Evolutionary conservation across 2,888 invertebrate genomes (phyloP), one percentile per base, ranked within the genome.

Genomic region (Cremastinae sp.): DNA sequence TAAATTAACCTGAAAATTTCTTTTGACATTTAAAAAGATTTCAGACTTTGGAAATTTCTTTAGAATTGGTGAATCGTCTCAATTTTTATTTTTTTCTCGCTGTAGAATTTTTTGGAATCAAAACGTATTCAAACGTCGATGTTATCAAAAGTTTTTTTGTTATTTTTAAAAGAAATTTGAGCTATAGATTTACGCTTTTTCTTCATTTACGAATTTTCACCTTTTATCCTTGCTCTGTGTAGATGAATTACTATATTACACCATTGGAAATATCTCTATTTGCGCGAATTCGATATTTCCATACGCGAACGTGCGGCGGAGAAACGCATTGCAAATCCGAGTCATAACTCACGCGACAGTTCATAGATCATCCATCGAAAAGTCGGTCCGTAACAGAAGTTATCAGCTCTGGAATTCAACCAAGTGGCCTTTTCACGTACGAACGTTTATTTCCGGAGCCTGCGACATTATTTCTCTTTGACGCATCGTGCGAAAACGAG

Each of bases 161-260:
- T n/a, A n/a, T n/a, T n/a, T n/a, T n/a, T n/a, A n/a, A n/a, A n/a
- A n/a, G n/a, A n/a, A n/a, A n/a, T n/a, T n/a, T n/a, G n/a, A n/a
- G n/a, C n/a, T n/a, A n/a, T n/a, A n/a, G 12, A 2, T n/a, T 35
- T 41, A 28, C 12, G 16, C 53, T 43, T 41, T 20, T 14, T 43
- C 14, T 12, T 20, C n/a, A 10, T 3, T 5, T 28, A 28, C n/a
- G n/a, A n/a, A n/a, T n/a, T n/a, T n/a, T n/a, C n/a, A n/a, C n/a
- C n/a, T 41, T 53, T 28, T 35, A 20, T 22, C 43, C 4, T 39
- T 43, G 18, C n/a, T 51, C 7, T 41, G n/a, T 8, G 41, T 49
- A 51, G 9, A 16, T 59, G 41, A 65, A 69, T 73, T 73, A 73
- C 73, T 59, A n/a, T n/a, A 20, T 59, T 22, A 41, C 53, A 56